These are phyloP conservation scores for Oligia fasciuncula DNA, from an alignment of 2,888 invertebrate species.

Conservation along the genomic window DNA sequence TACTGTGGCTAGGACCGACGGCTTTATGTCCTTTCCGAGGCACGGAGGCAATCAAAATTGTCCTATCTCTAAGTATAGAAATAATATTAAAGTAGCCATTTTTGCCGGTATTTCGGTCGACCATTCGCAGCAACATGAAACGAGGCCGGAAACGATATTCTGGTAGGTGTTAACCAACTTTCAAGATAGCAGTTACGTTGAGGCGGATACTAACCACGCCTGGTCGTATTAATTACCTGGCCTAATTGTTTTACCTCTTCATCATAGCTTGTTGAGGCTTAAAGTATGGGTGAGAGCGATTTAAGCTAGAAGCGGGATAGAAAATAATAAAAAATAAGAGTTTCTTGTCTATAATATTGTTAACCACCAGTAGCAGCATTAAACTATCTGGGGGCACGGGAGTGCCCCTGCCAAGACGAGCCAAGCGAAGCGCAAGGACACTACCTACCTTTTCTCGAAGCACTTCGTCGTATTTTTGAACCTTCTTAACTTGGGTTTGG, in stretches of 20 bases:
- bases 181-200: constrained; percentile 38
- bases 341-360: too few relatives aligned
- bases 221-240: constrained; percentile 65
- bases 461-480: too few relatives aligned
- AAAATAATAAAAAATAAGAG: too few relatives aligned
- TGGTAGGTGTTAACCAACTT: constrained; percentile 26
- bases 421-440: too few relatives aligned
- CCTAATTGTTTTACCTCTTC: constrained; percentile 72
- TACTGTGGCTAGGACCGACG: neutral
- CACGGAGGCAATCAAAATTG: neutral
- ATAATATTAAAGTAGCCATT: neutral
- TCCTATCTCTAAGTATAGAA: neutral
- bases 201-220: constrained; percentile 41
- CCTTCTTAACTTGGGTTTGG: too few relatives aligned
- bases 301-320: neutral
- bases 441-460: too few relatives aligned
- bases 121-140: neutral
- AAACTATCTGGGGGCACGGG: too few relatives aligned
- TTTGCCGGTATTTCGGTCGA: neutral
- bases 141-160: neutral
- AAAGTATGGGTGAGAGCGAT: constrained; percentile 1
- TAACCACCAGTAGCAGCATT: too few relatives aligned
- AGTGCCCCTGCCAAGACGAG: too few relatives aligned
- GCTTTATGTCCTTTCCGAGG: neutral
- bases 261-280: constrained; percentile 29